Conservation (phyloP, 2,888 invertebrate genomes). For the Penaeus monodon region DNA sequence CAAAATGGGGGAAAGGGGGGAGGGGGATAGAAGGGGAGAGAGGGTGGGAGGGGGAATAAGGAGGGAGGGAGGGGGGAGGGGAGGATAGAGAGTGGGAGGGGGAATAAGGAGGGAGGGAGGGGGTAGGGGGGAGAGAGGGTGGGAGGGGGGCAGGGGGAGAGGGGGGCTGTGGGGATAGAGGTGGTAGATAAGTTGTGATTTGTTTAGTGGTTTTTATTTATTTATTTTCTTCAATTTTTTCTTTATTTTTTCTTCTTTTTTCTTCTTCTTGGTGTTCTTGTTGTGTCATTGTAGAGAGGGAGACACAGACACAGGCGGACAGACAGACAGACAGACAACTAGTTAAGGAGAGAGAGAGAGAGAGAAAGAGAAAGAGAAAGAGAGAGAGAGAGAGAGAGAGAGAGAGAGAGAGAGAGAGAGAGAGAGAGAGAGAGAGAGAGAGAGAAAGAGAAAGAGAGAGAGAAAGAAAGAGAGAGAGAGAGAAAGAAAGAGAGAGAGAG, state of each 20-base stretch:
- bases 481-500: slow-evolving; percentile 5
- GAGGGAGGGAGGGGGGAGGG: background rate
- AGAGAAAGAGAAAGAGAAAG: background rate
- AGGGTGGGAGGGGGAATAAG: background rate
- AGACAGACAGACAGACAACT: too few species aligned
- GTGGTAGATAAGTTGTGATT: background rate
- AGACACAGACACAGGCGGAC: too few species aligned
- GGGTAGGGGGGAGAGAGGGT: background rate
- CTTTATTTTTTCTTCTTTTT: too few species aligned
- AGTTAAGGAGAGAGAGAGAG: background rate
- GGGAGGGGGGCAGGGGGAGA: background rate
- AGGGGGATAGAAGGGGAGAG: too few species aligned
- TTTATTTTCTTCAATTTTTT: too few species aligned
- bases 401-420: slow-evolving; percentile 10
- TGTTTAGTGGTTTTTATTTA: too few species aligned
- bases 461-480: background rate
- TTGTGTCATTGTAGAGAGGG: too few species aligned
- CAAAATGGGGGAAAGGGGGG: background rate
- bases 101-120: background rate
- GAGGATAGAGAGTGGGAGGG: background rate
- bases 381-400: slow-evolving; percentile 14
- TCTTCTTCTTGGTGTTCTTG: too few species aligned
- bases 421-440: slow-evolving; percentile 16
- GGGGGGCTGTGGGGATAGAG: too few species aligned
- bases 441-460: slow-evolving; percentile 11